Base-by-base conservation (phyloP, 2,888 invertebrate genomes). In the Lypha dubia region DNA sequence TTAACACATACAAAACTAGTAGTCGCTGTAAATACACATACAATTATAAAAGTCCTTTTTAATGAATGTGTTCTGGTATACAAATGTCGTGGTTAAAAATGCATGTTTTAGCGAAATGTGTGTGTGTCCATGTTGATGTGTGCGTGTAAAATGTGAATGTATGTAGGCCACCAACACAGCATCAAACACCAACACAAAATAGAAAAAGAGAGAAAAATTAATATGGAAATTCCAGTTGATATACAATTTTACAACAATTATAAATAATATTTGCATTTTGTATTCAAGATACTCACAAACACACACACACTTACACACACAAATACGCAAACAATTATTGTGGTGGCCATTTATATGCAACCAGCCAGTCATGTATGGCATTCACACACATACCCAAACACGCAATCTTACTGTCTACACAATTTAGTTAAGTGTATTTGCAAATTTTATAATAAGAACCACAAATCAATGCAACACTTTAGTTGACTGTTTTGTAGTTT, bases 391-490 rank as follows among this genome's bases (percentile, higher is more conserved):
- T 13, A n/a, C 35, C 9, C 13, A 8, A 15, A 35, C 4, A 35
- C 1, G 49, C 35, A 49, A 35, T 51, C 35, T 35, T 17, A n/a
- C 15, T 17, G 22, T 46, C 22, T 49, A 6, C 13, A 28, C 46
- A n/a, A n/a, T 22, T 3, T 53, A 46, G 35, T 76, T 77, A 68
- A 60, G 38, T 68, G 38, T 53, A 79, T 49, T 79, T 65, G 65
- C 51, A 56, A 63, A 56, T 24, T 44, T 20, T 70, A 70, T 63
- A 82, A 82, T 49, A 38, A 41, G 46, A 13, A 76, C 81, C 81
- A 82, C 81, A 82, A 82, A 82, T 82, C 81, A 81, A 81, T 75
- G 75, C 75, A 75, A 70, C 75, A 75, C 81, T 81, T 81, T 70
- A 63, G 53, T 63, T 62, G 46, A 51, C 62, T 71, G 63, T 68